These are phyloP conservation scores for Aphaenogaster ashmeadi DNA, from an alignment of 1,140 invertebrate genomes.

Conservation along the genomic window DNA sequence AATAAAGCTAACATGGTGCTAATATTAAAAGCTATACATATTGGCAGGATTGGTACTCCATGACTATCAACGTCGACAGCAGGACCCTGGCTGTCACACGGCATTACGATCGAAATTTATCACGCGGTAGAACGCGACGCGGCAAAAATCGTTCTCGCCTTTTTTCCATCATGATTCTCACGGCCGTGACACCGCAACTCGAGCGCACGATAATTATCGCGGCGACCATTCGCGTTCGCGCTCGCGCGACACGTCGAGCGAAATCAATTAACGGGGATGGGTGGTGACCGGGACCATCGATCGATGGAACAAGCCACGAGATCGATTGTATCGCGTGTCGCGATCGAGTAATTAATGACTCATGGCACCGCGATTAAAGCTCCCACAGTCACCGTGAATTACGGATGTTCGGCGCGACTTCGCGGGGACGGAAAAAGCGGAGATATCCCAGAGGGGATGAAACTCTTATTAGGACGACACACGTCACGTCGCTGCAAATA, in stretches of 20 bases:
- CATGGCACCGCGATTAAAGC: constrained; percentile 71
- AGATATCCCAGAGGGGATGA: background rate
- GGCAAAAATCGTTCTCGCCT: constrained; percentile 60
- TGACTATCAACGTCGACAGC: constrained; percentile 34
- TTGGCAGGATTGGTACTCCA: background rate
- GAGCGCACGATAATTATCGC: constrained; percentile 73
- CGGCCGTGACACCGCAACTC: constrained; percentile 65
- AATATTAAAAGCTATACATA: background rate
- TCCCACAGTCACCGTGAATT: constrained; percentile 58
- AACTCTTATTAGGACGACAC: constrained; percentile 18
- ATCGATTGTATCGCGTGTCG: constrained; percentile 75
- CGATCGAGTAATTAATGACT: constrained; percentile 77
- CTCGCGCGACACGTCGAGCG: constrained; percentile 48
- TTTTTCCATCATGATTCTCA: constrained; percentile 61
- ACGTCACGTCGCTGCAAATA: background rate
- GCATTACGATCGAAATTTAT: constrained; percentile 56
- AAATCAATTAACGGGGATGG: constrained; percentile 73
- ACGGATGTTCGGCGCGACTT: constrained; percentile 49
- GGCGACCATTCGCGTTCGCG: constrained; percentile 48
- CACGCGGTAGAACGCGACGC: constrained; percentile 32
- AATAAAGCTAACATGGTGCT: background rate
- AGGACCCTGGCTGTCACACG: background rate
- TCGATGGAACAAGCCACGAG: constrained; percentile 61
- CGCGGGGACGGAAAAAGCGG: background rate
- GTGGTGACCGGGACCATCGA: constrained; percentile 48